Percentiles rank a stretch among this genome's conserved stretches.
Evolutionary conservation across 2,797 vertebrate species (phyloP).

Genomic region (Dendrocincla tyrannina): DNA sequence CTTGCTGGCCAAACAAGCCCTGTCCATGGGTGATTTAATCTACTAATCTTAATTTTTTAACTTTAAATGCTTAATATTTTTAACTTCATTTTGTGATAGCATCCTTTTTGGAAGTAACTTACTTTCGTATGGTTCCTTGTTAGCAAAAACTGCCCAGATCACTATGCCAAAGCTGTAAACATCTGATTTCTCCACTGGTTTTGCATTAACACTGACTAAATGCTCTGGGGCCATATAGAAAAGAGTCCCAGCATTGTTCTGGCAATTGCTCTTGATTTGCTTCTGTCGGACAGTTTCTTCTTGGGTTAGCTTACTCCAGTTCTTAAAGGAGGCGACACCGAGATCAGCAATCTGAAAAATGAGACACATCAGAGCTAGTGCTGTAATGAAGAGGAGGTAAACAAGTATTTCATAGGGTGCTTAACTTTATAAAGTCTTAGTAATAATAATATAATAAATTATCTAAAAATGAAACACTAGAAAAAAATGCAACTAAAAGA

Average conservation of each 20-base stretch:
- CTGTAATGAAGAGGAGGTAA: not conserved
- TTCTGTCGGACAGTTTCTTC: conserved; percentile 83
- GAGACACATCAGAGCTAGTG: not conserved
- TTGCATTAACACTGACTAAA: conserved; percentile 79
- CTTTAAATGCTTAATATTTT: not conserved
- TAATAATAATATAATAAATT: not conserved
- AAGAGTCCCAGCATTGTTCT: conserved; percentile 85
- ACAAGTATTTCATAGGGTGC: not conserved
- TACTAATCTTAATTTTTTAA: not conserved
- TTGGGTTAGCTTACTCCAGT: conserved; percentile 90
- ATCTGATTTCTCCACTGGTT: conserved; percentile 90
- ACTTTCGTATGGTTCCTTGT: conserved; percentile 90
- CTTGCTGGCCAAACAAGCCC: not conserved
- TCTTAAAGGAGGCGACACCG: conserved; percentile 88
- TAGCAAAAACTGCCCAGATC: conserved; percentile 90
- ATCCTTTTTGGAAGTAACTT: conserved; percentile 44
- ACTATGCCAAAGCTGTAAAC: conserved; percentile 96
- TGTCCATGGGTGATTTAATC: not conserved
- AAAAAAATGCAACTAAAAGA: not conserved
- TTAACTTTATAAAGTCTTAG: not conserved
- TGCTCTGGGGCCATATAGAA: conserved; percentile 97
- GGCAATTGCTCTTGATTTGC: conserved; percentile 9
- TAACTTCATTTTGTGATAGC: not conserved
- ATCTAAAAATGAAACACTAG: not conserved
- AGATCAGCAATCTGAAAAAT: conserved; percentile 91